Conservation (phyloP, 2,797 vertebrate genomes). For the Muraenolepis orangiensis region DNA sequence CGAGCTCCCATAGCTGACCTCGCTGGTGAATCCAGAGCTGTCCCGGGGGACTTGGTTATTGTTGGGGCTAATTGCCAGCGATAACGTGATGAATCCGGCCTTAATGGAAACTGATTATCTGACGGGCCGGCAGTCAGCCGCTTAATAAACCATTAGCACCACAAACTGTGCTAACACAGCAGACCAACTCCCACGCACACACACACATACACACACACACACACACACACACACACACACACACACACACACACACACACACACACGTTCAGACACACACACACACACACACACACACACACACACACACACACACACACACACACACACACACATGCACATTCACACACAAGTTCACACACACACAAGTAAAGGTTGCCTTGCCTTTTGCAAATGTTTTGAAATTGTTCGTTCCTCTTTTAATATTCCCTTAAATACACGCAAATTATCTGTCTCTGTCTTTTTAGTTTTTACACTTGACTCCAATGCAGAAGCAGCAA, state of each 20-base stretch:
- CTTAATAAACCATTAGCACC: conserved; percentile 30
- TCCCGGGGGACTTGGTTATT: conserved; percentile 20
- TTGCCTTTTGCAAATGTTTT: neutral
- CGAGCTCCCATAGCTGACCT: conserved; percentile 8
- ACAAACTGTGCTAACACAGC: conserved; percentile 9
- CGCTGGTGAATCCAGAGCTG: conserved; percentile 4
- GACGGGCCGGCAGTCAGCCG: conserved; percentile 12
- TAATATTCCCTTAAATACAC: neutral
- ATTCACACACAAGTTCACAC: neutral
- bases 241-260: neutral
- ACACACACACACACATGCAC: neutral
- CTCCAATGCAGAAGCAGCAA: too few species aligned
- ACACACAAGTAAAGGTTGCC: neutral
- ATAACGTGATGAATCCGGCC: conserved; percentile 31
- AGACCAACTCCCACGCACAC: neutral
- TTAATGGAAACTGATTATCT: conserved; percentile 33
- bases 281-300: neutral
- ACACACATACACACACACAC: conserved; percentile 9
- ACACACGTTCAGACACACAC: neutral
- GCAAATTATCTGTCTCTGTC: too few species aligned
- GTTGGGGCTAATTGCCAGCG: conserved; percentile 29
- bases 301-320: neutral
- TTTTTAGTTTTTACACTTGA: too few species aligned
- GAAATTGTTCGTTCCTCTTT: neutral
- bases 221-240: neutral